Conservation (phyloP, 2,113 vertebrate species). For the Gymnobelideus leadbeateri region DNA sequence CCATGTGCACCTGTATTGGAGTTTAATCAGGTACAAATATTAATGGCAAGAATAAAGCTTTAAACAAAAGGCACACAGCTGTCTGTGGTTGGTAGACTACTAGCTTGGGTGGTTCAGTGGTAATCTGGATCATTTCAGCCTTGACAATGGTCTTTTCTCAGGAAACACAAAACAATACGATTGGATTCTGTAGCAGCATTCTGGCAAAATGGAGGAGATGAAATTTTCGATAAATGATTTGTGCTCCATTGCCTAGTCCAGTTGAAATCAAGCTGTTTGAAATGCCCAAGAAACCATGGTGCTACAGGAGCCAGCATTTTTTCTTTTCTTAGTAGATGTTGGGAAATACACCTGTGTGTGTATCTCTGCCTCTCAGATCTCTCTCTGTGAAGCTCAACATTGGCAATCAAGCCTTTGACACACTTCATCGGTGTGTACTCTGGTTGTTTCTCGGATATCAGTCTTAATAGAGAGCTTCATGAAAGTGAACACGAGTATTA, state of each 20-base stretch:
- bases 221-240: conserved; percentile 39
- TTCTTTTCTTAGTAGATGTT: background rate
- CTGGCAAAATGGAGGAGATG: conserved; percentile 39
- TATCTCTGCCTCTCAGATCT: background rate
- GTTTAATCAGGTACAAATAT: conserved; percentile 82
- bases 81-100: conserved; percentile 79
- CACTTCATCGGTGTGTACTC: background rate
- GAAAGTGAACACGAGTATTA: background rate
- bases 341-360: background rate
- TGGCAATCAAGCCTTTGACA: background rate
- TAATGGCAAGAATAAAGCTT: conserved; percentile 81
- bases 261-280: conserved; percentile 7
- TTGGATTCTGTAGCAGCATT: conserved; percentile 16
- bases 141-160: conserved; percentile 70
- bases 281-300: conserved; percentile 17
- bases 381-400: background rate
- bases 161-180: conserved; percentile 61
- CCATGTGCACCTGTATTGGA: conserved; percentile 84
- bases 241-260: conserved; percentile 37
- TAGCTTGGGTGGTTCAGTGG: conserved; percentile 75
- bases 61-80: conserved; percentile 78
- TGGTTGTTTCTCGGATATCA: background rate
- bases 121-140: conserved; percentile 80
- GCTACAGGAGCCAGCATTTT: background rate
- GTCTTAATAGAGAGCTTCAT: background rate